Base-by-base conservation (phyloP, 92 coral and sea anemone species). In the Palythoa grandiflora region DNA sequence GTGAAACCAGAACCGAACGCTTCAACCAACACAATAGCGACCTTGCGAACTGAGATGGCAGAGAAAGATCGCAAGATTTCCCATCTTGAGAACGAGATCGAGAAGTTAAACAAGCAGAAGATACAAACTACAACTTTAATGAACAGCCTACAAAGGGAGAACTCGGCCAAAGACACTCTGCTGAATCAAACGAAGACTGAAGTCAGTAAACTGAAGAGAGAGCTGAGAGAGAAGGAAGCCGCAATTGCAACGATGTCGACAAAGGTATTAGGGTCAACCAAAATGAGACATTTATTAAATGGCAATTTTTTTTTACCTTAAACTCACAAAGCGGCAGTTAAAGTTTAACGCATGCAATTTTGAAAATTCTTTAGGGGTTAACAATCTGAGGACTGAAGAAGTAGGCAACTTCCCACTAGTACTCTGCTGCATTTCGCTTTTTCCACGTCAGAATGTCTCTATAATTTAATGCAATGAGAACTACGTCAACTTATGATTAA, bases 131-230 rank as follows among this genome's bases (percentile, higher is more conserved):
- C 98, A 10, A 90, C 93, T 5, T 80, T 96, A 15, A 87, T 96
- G 93, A 96, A 96, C 87, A 92, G 94, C 37, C 68, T 96, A 38
- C 98, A 96, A 88, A 84, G 97, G 61, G 98, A 96, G 38, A 96
- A 93, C 90, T 94, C 98, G 8, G 94, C 98, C 10, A 96, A 96
- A 83, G 98, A 96, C 78, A 89, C 98, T 10, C 83, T 96, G 63
- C 80, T 93, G n/a, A 96, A 94, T 9, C 98, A 96, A 84, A 93
- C 93, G 1, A 96, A 94, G 80, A 73, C 76, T 10, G 96, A 96
- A 80, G 86, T 93, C 59, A 97, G 89, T 63, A 96, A 94, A 65
- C 89, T 91, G 51, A 96, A 93, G 93, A 96, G 93, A 84, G 93
- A 93, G 35, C 83, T 96, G 78, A 93, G 91, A 14, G 98, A 94